These are phyloP conservation scores for Gobiocypris rarus DNA, from an alignment of 2,113 vertebrate species.

Conservation along the genomic window DNA sequence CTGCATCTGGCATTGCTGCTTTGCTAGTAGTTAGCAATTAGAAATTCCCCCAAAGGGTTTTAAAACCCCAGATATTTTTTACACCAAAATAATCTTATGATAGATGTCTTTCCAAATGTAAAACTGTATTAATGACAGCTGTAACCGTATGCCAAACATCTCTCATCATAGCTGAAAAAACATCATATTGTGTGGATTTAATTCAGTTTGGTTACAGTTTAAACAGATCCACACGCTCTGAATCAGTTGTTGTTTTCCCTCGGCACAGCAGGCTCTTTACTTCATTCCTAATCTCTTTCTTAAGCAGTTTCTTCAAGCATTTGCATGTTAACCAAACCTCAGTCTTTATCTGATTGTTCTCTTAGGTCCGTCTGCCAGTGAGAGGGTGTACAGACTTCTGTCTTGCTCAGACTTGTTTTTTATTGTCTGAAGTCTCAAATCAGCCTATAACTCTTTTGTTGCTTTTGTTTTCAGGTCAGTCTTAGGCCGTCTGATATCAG, in stretches of 20 bases:
- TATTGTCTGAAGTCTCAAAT: conserved; percentile 44
- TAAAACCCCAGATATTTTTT: neutral
- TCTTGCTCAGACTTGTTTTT: conserved; percentile 66
- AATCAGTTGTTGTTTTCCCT: neutral
- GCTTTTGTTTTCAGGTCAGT: conserved; percentile 58
- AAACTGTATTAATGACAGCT: conserved; percentile 10
- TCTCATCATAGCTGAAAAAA: neutral
- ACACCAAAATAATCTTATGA: neutral
- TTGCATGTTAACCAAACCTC: neutral
- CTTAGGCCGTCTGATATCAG: neutral
- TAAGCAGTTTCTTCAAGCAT: neutral
- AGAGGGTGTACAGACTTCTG: conserved; percentile 24
- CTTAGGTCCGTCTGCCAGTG: conserved; percentile 57
- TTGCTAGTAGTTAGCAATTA: conserved; percentile 21
- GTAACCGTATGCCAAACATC: neutral
- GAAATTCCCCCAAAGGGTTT: conserved; percentile 19
- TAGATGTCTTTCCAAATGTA: conserved; percentile 1
- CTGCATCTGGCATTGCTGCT: conserved; percentile 9
- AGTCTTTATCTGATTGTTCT: conserved; percentile 62
- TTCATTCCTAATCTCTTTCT: neutral
- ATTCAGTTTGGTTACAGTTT: conserved; percentile 20
- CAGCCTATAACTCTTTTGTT: conserved; percentile 17
- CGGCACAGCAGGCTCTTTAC: neutral
- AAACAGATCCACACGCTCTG: neutral
- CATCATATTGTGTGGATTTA: neutral